Base-by-base conservation (phyloP, 2,797 vertebrate species). In the Selene dorsalis region DNA sequence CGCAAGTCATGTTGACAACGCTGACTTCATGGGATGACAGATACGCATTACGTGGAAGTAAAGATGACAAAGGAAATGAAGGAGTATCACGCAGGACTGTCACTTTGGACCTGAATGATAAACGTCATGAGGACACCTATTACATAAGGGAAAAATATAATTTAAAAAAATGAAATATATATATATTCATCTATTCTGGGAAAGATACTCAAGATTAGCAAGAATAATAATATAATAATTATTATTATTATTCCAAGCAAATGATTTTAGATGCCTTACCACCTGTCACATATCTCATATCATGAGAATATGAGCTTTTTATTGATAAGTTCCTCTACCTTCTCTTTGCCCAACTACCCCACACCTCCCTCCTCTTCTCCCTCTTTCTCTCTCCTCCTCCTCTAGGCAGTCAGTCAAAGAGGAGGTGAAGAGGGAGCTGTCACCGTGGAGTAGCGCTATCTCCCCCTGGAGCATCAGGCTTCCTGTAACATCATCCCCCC, bases 351-450 rank as follows among this genome's bases (percentile, higher is more conserved):
- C 48, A 45, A 12, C 30, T 50, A 47, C 32, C 55, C 32, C 53
- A 20, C 14, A 28, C 1, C 39, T 38, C 39, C n/a, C 53, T 67
- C 18, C 26, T 68, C 43, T 67, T 35, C 32, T 35, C 32, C 32
- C 32, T 35, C 32, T 35, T 35, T 35, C 32, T 35, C 32, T 35
- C 32, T 35, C 32, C 53, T 83, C 43, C 69, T 82, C 71, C 74
- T 90, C 84, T 91, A 97, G 97, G 94, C 94, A 93, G 91, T 85
- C 95, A 95, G 66, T 95, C 94, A 43, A 92, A 93, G 91, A 95
- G 95, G 94, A 97, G 96, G 93, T 98, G 96, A 98, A 86, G 89
- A 93, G 76, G 83, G 89, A 82, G 78, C 93, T 95, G 91, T 96
- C 94, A 90, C 69, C 95, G 89, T 82, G n/a, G 55, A 85, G 69